These are phyloP conservation scores for Pseudomyrmex concolor DNA, from an alignment of 1,140 invertebrate genomes.

Conservation along the genomic window DNA sequence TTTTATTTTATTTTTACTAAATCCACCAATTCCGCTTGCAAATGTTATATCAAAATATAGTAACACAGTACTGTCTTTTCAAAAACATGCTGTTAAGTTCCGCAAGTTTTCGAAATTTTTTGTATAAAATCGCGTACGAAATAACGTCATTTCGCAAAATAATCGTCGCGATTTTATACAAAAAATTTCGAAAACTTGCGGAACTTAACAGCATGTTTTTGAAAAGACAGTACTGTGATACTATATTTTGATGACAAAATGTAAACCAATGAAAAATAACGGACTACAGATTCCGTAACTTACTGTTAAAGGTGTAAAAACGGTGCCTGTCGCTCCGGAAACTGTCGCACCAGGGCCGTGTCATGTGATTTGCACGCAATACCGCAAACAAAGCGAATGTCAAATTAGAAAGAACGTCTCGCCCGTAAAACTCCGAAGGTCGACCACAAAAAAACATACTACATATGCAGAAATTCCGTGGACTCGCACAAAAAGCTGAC, in stretches of 20 bases:
- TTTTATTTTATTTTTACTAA: too few relatives aligned
- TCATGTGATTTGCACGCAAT: background rate
- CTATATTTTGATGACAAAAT: background rate
- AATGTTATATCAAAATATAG: too few relatives aligned
- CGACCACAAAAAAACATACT: background rate
- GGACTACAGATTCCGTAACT: background rate
- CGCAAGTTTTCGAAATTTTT: background rate
- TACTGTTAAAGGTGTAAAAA: constrained; percentile 31
- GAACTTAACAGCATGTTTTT: background rate
- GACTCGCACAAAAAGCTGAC: background rate
- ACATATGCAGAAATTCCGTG: background rate
- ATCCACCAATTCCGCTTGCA: too few relatives aligned
- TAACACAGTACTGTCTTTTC: too few relatives aligned
- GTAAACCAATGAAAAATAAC: background rate
- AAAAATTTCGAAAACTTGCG: background rate
- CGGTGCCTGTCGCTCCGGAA: background rate
- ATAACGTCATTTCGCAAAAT: background rate
- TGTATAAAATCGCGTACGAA: background rate
- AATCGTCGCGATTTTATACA: background rate
- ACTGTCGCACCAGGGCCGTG: background rate
- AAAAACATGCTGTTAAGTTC: background rate
- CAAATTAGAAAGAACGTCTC: background rate
- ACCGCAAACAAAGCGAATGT: background rate
- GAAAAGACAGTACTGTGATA: too few relatives aligned
- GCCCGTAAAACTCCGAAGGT: background rate